A percentile compares a stretch with the other conserved stretches of the same genome.
These are phyloP conservation scores for Microplitis mediator DNA, from an alignment of 1,140 invertebrate genomes.

Conservation along the genomic window DNA sequence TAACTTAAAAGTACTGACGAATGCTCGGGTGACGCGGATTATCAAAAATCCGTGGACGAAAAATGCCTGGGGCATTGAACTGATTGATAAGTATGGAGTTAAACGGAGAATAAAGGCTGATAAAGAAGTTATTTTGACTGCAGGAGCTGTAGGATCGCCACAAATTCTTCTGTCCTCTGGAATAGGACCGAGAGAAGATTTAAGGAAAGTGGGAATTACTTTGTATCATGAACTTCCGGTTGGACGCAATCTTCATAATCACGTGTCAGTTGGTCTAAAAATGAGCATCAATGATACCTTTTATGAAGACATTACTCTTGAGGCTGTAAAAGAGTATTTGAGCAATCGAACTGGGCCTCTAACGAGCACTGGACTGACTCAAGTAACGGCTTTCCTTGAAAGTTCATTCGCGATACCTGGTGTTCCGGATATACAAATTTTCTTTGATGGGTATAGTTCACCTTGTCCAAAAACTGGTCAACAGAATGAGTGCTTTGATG, in stretches of 20 bases:
- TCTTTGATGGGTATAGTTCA: slow-evolving; percentile 59
- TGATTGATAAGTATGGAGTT: slow-evolving; percentile 59
- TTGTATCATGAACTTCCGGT: slow-evolving; percentile 64
- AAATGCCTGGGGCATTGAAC: slow-evolving; percentile 67
- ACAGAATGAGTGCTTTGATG: slow-evolving; percentile 49
- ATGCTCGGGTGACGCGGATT: slow-evolving; percentile 58
- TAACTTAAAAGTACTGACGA: slow-evolving; percentile 59
- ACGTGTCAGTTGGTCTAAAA: slow-evolving; percentile 56
- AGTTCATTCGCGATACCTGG: slow-evolving; percentile 45
- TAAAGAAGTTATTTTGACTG: slow-evolving; percentile 72
- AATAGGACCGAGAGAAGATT: slow-evolving; percentile 68
- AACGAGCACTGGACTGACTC: slow-evolving; percentile 60
- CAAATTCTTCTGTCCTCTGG: slow-evolving; percentile 74
- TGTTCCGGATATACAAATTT: slow-evolving; percentile 50
- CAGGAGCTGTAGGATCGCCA: slow-evolving; percentile 72
- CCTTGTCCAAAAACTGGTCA: slow-evolving; percentile 51
- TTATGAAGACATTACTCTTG: slow-evolving; percentile 49
- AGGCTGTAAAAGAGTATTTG: slow-evolving; percentile 54
- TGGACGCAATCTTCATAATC: slow-evolving; percentile 67
- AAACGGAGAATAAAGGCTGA: slow-evolving; percentile 41
- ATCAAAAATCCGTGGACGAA: slow-evolving; percentile 61
- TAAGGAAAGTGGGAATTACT: slow-evolving; percentile 60
- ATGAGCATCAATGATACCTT: slow-evolving; percentile 54
- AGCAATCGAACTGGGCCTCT: slow-evolving; percentile 54
- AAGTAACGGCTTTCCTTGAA: slow-evolving; percentile 57